Conservation (phyloP, 2,888 invertebrate genomes). For the Calliopum simillimum region DNA sequence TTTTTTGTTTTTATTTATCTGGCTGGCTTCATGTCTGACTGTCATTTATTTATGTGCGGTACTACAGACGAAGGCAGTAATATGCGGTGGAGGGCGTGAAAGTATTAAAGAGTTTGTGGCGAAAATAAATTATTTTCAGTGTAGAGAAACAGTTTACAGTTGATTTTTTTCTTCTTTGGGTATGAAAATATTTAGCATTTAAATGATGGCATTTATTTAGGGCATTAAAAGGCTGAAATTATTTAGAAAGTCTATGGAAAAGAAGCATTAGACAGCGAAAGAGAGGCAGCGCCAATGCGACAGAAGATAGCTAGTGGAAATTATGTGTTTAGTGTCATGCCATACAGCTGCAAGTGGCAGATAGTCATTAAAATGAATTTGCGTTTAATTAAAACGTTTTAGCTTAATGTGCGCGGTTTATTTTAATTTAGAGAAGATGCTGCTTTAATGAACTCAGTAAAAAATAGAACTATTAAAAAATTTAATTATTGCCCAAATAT, state of each 20-base stretch:
- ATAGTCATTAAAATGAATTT: not conserved
- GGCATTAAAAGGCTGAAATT: not conserved
- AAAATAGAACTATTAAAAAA: no score
- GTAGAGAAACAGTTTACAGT: slow-evolving; percentile 38
- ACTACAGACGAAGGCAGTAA: no score
- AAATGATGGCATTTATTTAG: slow-evolving; percentile 36
- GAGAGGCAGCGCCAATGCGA: not conserved
- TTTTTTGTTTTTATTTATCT: not conserved
- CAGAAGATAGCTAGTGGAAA: no score
- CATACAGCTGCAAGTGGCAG: not conserved
- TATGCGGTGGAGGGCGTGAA: not conserved
- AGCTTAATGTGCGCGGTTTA: no score
- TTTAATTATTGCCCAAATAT: no score
- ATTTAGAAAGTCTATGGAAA: not conserved
- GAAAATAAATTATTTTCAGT: slow-evolving; percentile 40
- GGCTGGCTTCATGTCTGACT: not conserved
- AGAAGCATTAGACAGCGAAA: not conserved
- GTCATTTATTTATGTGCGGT: not conserved
- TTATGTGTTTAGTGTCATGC: no score
- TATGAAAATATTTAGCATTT: slow-evolving; percentile 39
- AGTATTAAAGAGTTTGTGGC: not conserved
- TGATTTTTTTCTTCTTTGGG: slow-evolving; percentile 42
- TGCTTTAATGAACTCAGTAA: no score
- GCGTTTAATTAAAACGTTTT: no score
- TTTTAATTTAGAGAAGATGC: no score